Conservation (phyloP, 1,140 invertebrate genomes). For the Thaumetopoea pityocampa region DNA sequence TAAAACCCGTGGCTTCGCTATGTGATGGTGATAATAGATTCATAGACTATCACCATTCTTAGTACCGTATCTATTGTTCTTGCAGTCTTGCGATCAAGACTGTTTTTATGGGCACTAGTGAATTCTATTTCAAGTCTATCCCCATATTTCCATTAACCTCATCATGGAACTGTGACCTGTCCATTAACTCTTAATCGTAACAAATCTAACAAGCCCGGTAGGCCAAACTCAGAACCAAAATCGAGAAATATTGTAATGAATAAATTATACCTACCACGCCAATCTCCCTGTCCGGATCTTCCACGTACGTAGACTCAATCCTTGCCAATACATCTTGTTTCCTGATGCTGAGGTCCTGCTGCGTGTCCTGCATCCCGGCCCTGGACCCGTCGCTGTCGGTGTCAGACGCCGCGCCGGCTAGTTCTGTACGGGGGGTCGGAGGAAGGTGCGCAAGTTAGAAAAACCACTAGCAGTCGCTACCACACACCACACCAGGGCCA, state of each 20-base stretch:
- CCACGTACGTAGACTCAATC: constrained; percentile 40
- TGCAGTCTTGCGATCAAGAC: too few relatives aligned
- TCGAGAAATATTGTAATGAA: too few relatives aligned
- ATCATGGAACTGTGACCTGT: too few relatives aligned
- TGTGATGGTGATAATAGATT: too few relatives aligned
- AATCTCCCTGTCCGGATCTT: constrained; percentile 48
- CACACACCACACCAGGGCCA: neutral
- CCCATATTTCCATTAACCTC: too few relatives aligned
- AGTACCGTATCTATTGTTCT: too few relatives aligned
- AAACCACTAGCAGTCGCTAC: neutral
- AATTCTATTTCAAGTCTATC: too few relatives aligned
- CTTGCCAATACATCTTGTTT: constrained; percentile 34
- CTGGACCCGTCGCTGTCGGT: constrained; percentile 52
- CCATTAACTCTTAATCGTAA: neutral
- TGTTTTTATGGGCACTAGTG: too few relatives aligned
- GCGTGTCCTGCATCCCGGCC: constrained; percentile 27
- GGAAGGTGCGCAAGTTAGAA: constrained; percentile 9
- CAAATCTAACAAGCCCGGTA: neutral
- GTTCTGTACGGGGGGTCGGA: constrained; percentile 35
- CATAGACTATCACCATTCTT: too few relatives aligned
- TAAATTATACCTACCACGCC: constrained; percentile 42
- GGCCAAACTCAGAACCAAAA: too few relatives aligned
- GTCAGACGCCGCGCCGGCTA: constrained; percentile 59
- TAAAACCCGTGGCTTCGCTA: too few relatives aligned
- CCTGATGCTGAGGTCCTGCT: constrained; percentile 17